A percentile compares a stretch with the other conserved stretches of the same genome.
phyloP scores from a whole-genome alignment of 2,113 vertebrate genomes.

The Oryzias melastigma region DNA sequence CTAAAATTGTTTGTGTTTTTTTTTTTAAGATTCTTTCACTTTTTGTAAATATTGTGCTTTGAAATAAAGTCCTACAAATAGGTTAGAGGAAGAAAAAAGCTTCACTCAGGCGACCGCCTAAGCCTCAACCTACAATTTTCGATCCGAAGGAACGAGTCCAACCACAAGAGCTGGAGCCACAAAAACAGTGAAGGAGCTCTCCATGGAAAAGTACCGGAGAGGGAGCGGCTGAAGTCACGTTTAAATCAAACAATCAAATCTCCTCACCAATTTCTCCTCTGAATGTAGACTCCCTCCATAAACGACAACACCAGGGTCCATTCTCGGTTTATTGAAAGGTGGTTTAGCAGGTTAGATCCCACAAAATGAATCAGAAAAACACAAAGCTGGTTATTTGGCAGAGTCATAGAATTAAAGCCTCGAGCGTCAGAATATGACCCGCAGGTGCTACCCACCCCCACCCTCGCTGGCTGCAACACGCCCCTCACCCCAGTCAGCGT shows the following conservation, averaged over 20 bases:
- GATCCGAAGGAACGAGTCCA: conserved; percentile 7
- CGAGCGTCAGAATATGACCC: too few species aligned
- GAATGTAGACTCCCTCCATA: too few species aligned
- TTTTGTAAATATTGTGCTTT: conserved; percentile 41
- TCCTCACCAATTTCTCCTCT: too few species aligned
- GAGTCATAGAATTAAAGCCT: too few species aligned
- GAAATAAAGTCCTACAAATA: conserved; percentile 54
- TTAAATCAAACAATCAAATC: background rate
- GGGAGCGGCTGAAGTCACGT: conserved; percentile 20
- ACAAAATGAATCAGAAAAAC: conserved; percentile 32
- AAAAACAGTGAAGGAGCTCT: conserved; percentile 27
- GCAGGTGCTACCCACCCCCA: too few species aligned
- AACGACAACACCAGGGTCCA: background rate
- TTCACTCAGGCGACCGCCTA: background rate
- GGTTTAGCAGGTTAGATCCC: conserved; percentile 32
- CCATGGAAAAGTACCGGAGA: conserved; percentile 18
- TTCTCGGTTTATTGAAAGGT: conserved; percentile 46
- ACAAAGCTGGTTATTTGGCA: conserved; percentile 13
- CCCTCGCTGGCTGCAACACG: too few species aligned
- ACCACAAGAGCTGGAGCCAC: conserved; percentile 32
- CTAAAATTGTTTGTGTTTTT: conserved; percentile 15
- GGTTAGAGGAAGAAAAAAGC: background rate
- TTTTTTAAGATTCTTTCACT: conserved; percentile 15
- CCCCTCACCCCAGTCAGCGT: too few species aligned
- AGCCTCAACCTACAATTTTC: conserved; percentile 15